phyloP scores from a whole-genome alignment of 2,888 invertebrate genomes.

The Tineola bisselliella region DNA sequence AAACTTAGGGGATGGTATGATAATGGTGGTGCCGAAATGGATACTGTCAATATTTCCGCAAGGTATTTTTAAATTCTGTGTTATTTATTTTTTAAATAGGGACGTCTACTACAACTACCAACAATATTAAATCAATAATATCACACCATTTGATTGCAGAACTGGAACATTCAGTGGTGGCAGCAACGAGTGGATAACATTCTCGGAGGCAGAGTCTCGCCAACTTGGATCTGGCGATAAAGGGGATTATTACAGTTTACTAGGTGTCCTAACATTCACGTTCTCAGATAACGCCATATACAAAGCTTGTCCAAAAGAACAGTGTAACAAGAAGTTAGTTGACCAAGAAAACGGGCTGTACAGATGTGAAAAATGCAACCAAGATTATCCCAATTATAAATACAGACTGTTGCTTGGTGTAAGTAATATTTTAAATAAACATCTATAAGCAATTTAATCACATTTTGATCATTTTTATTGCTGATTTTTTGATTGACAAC shows the following conservation, averaged over 20 bases:
- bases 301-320: slow-evolving; percentile 87
- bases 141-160: slow-evolving; percentile 20
- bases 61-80: slow-evolving; percentile 38
- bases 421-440: slow-evolving; percentile 38
- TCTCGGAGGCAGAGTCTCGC: slow-evolving; percentile 77
- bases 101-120: too few species aligned
- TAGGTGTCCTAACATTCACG: slow-evolving; percentile 81
- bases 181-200: slow-evolving; percentile 76
- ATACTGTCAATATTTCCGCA: slow-evolving; percentile 73
- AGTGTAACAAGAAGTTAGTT: slow-evolving; percentile 95
- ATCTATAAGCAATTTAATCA: too few species aligned
- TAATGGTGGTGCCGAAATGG: slow-evolving; percentile 73
- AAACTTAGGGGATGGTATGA: slow-evolving; percentile 92
- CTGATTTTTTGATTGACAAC: too few species aligned
- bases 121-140: not conserved
- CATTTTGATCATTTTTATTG: too few species aligned
- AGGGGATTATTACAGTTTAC: slow-evolving; percentile 82
- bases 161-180: slow-evolving; percentile 54
- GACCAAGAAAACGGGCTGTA: slow-evolving; percentile 89
- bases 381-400: slow-evolving; percentile 84
- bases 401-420: slow-evolving; percentile 85
- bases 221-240: slow-evolving; percentile 79
- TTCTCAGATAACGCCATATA: slow-evolving; percentile 88
- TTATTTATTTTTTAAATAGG: too few species aligned
- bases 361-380: slow-evolving; percentile 94